A percentile compares a stretch with the other conserved stretches of the same genome.
These are phyloP conservation scores for Habropoda laboriosa DNA, from an alignment of 1,140 invertebrate genomes.

Conservation along the genomic window DNA sequence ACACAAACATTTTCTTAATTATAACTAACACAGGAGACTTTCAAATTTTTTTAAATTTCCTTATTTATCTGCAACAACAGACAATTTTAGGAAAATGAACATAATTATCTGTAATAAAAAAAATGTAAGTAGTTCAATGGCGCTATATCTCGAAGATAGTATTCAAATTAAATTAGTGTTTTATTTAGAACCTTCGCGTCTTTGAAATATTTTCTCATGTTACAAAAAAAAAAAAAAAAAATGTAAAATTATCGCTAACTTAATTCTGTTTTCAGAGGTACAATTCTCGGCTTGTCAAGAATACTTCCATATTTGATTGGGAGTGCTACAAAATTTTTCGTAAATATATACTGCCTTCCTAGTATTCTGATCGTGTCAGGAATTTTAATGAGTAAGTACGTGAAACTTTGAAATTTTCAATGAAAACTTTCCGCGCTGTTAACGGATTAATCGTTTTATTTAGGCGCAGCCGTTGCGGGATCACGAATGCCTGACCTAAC, in stretches of 20 bases:
- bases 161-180: no score
- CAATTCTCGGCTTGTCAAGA: slow-evolving; percentile 60
- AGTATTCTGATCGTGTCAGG: slow-evolving; percentile 59
- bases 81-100: no score
- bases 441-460: slow-evolving; percentile 35
- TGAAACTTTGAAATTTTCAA: neutral
- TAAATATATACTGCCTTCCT: slow-evolving; percentile 48
- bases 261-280: slow-evolving; percentile 61
- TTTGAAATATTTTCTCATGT: no score
- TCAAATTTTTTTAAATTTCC: no score
- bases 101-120: no score
- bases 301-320: slow-evolving; percentile 64
- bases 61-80: no score
- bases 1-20: no score
- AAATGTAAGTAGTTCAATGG: no score
- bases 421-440: neutral
- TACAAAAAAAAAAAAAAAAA: no score
- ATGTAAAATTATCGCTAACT: neutral
- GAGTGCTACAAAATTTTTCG: slow-evolving; percentile 54
- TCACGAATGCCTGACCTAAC: slow-evolving; percentile 65
- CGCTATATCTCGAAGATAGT: no score
- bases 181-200: no score
- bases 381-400: slow-evolving; percentile 62
- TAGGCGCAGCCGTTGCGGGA: slow-evolving; percentile 58
- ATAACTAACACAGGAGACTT: no score